A percentile compares a stretch with the other conserved stretches of the same genome.
These are phyloP conservation scores for Phenganax marumi DNA, from an alignment of 92 coral and sea anemone genomes.

Conservation along the genomic window DNA sequence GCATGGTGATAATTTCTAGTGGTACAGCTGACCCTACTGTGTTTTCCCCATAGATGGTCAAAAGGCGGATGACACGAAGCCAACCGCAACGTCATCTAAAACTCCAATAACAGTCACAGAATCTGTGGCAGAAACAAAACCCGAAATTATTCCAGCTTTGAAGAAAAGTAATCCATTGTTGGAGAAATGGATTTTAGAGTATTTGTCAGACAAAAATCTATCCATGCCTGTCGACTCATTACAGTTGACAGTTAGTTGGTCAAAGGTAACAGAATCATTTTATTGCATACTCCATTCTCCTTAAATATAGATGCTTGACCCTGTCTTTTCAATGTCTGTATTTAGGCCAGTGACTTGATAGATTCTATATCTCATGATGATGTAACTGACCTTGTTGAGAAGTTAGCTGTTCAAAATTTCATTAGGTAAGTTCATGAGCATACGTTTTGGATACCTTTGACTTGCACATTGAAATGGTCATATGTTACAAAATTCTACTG, in stretches of 20 bases:
- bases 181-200: conserved; percentile 72
- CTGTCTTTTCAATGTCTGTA: background rate
- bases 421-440: conserved; percentile 59
- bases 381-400: conserved; percentile 81
- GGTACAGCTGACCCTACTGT: background rate
- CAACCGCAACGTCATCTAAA: background rate
- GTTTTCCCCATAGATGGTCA: background rate
- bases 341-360: conserved; percentile 5
- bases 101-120: background rate
- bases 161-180: conserved; percentile 76
- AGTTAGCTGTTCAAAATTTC: conserved; percentile 94
- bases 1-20: background rate
- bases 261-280: conserved; percentile 46
- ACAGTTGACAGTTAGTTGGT: conserved; percentile 58
- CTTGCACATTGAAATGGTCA: background rate
- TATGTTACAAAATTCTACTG: background rate
- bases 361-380: conserved; percentile 68
- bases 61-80: conserved; percentile 9
- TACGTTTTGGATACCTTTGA: background rate
- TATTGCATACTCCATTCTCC: no score
- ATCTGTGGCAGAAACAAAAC: conserved; percentile 53
- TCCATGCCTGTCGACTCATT: conserved; percentile 82
- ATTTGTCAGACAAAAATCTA: conserved; percentile 69
- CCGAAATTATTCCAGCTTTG: conserved; percentile 46
- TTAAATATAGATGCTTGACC: background rate